Percentiles rank a stretch among this genome's conserved stretches.
Evolutionary conservation across 2,113 vertebrate genomes (phyloP).

Genomic region (Tapirus terrestris): DNA sequence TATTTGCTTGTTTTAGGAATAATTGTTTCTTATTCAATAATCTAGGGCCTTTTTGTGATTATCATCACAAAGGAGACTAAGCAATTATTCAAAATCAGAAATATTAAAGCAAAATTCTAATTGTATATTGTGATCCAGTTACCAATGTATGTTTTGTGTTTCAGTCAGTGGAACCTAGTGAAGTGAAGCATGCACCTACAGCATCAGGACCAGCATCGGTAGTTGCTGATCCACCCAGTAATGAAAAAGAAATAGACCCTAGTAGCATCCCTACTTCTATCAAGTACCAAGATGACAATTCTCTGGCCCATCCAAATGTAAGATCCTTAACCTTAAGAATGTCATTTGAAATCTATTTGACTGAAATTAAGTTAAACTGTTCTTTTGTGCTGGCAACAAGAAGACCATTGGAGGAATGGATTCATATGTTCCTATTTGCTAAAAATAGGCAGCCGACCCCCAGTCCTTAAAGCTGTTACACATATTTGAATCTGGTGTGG

Average conservation of each 20-base stretch:
- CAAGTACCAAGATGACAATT: conserved; percentile 94
- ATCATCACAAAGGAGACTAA: not conserved
- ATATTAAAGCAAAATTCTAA: not conserved
- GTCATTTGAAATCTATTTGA: not conserved
- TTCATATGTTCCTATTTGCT: not conserved
- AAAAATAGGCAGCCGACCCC: not conserved
- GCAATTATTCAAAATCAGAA: conserved; percentile 15
- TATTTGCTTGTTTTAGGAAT: not conserved
- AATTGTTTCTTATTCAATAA: not conserved
- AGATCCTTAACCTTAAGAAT: conserved; percentile 77
- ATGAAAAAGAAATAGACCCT: conserved; percentile 85
- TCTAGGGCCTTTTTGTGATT: not conserved
- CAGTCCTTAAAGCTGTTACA: not conserved
- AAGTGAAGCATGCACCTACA: conserved; percentile 77
- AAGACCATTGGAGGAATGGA: not conserved
- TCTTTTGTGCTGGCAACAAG: not conserved
- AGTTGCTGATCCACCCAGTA: conserved; percentile 58
- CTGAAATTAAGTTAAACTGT: not conserved
- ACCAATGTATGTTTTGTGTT: not conserved
- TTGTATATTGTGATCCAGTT: not conserved
- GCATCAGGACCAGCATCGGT: conserved; percentile 76
- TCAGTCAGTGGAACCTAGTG: conserved; percentile 81
- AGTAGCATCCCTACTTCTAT: conserved; percentile 91
- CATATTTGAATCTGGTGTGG: not conserved
- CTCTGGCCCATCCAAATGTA: conserved; percentile 95